A percentile compares a stretch with the other conserved stretches of the same genome.
Evolutionary conservation across 2,888 invertebrate species (phyloP).

Genomic region (Plutella xylostella): DNA sequence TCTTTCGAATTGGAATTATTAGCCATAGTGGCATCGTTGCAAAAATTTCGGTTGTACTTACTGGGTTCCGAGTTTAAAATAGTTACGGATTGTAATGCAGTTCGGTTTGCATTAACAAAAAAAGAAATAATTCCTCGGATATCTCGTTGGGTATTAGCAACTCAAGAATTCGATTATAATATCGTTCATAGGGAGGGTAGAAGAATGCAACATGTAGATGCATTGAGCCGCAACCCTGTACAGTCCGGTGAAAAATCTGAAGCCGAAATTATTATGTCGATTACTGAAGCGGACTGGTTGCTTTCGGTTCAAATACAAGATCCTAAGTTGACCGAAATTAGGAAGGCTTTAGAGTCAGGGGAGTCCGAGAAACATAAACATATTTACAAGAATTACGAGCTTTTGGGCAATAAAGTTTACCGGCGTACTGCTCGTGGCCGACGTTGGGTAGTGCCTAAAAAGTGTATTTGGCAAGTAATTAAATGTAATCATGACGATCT

Average conservation of each 20-base stretch:
- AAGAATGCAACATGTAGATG: too few species aligned
- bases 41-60: not conserved
- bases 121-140: not conserved
- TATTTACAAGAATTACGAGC: conserved; percentile 7
- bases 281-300: not conserved
- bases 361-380: conserved; percentile 8
- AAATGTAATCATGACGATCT: not conserved
- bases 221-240: too few species aligned
- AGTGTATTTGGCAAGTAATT: conserved; percentile 4
- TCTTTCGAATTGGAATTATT: not conserved
- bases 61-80: not conserved
- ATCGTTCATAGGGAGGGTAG: too few species aligned
- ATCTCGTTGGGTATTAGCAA: too few species aligned
- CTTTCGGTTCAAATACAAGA: not conserved
- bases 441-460: too few species aligned
- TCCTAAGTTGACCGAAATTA: not conserved
- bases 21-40: not conserved
- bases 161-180: too few species aligned
- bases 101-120: not conserved
- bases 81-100: not conserved
- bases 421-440: too few species aligned
- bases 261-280: too few species aligned
- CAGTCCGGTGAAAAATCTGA: too few species aligned
- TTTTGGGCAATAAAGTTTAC: too few species aligned
- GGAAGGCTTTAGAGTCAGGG: conserved; percentile 7